Percentiles rank a stretch among this genome's conserved stretches.
phyloP scores from a whole-genome alignment of 2,797 vertebrate species.

The Lithobates sylvaticus region DNA sequence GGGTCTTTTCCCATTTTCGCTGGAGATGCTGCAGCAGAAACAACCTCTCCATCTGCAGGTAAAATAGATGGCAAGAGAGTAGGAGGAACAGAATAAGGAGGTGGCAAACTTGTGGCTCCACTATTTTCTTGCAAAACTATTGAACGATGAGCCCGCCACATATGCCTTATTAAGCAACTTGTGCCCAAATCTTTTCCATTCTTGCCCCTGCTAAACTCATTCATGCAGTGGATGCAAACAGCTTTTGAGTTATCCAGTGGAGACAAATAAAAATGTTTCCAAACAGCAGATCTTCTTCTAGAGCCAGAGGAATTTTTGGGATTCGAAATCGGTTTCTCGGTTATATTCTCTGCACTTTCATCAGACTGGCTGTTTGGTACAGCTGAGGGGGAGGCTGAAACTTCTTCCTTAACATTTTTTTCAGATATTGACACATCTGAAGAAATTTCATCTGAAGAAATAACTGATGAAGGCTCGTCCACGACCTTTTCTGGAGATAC shows the following conservation, averaged over 20 bases:
- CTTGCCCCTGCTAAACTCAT: constrained; percentile 96
- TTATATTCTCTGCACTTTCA: constrained; percentile 79
- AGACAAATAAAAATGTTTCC: constrained; percentile 98
- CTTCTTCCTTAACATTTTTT: constrained; percentile 76
- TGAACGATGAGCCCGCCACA: constrained; percentile 96
- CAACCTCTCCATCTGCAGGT: constrained; percentile 79
- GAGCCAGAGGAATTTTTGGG: constrained; percentile 87
- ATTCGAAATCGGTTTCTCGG: constrained; percentile 80
- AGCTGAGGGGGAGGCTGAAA: constrained; percentile 76
- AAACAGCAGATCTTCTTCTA: constrained; percentile 92
- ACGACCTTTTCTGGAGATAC: constrained; percentile 82
- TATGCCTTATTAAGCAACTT: constrained; percentile 96
- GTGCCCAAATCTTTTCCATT: constrained; percentile 97
- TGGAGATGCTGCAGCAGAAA: constrained; percentile 81
- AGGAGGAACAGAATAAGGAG: constrained; percentile 86
- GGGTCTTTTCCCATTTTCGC: constrained; percentile 82
- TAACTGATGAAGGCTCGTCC: constrained; percentile 75
- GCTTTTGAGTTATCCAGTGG: constrained; percentile 96
- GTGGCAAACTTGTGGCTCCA: constrained; percentile 87
- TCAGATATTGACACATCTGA: constrained; percentile 83
- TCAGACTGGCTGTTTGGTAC: constrained; percentile 79
- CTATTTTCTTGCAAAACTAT: constrained; percentile 95
- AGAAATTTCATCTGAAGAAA: constrained; percentile 85
- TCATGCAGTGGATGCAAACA: constrained; percentile 97
- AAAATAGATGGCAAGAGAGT: constrained; percentile 86